These are phyloP conservation scores for Nipponacmea schrenckii DNA, from an alignment of 2,888 invertebrate genomes.

Conservation along the genomic window DNA sequence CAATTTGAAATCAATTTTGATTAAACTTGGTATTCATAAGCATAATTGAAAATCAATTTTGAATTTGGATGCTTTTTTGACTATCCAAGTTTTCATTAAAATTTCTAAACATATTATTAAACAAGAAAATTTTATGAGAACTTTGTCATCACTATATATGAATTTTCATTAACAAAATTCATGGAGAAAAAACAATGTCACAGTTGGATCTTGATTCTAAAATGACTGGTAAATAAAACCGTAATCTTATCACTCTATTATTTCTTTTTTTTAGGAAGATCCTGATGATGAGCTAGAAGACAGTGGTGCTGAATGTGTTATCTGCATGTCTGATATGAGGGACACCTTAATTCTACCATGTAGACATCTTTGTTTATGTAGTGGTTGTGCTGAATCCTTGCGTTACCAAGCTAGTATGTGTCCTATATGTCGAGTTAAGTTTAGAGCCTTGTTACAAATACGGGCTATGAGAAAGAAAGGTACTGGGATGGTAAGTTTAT, in stretches of 20 bases:
- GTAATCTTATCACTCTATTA: neutral
- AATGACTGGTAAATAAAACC: no score
- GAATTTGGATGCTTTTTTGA: no score
- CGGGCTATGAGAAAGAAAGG: slow-evolving; percentile 84
- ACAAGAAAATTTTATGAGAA: no score
- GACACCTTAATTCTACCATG: slow-evolving; percentile 98
- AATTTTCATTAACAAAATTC: no score
- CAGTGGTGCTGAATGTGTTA: slow-evolving; percentile 94
- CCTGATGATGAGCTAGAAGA: slow-evolving; percentile 65
- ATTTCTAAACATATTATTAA: no score
- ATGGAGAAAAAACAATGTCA: no score
- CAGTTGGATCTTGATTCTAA: no score
- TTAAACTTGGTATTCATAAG: no score
- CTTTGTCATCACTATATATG: no score
- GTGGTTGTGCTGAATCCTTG: slow-evolving; percentile 95
- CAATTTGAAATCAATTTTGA: no score
- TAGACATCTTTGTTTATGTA: slow-evolving; percentile 94
- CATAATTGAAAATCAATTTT: no score
- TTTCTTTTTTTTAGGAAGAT: slow-evolving; percentile 35
- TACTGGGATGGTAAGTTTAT: neutral
- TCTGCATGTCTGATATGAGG: slow-evolving; percentile 97
- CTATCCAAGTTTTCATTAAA: no score
- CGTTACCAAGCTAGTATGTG: slow-evolving; percentile 95
- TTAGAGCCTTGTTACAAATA: slow-evolving; percentile 94
- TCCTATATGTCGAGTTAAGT: slow-evolving; percentile 98